Percentiles rank a stretch among this genome's conserved stretches.
phyloP scores from a whole-genome alignment of 2,113 vertebrate species.

The Prochilodus magdalenae region DNA sequence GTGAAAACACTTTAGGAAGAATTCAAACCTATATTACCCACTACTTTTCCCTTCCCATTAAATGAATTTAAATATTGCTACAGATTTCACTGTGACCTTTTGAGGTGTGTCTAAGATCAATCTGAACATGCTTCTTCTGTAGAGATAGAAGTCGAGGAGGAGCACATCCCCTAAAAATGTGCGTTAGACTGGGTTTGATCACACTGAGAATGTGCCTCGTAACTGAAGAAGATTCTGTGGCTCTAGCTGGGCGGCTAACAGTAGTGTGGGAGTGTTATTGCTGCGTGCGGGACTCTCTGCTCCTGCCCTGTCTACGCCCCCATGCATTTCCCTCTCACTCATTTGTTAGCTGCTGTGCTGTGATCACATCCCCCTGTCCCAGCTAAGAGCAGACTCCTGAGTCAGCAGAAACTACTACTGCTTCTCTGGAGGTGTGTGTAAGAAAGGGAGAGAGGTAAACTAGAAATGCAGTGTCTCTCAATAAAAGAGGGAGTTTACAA shows the following conservation, averaged over 20 bases:
- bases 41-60: no score
- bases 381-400: conserved; percentile 34
- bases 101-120: background rate
- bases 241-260: conserved; percentile 5
- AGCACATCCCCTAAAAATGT: background rate
- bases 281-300: conserved; percentile 3
- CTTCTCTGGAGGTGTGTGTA: background rate
- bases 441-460: background rate
- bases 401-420: conserved; percentile 37
- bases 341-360: conserved; percentile 29
- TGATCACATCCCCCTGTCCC: conserved; percentile 14
- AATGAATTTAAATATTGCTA: no score
- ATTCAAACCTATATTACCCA: no score
- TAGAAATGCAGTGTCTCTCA: background rate
- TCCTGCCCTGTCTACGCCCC: conserved; percentile 19
- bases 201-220: background rate
- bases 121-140: background rate
- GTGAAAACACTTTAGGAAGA: no score
- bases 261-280: conserved; percentile 12
- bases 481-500: background rate
- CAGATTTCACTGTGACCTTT: no score
- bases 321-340: conserved; percentile 5
- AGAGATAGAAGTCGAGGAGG: background rate
- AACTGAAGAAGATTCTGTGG: background rate
- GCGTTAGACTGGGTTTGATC: background rate